Conservation (phyloP, 2,888 invertebrate genomes). For the Plebejus argus region DNA sequence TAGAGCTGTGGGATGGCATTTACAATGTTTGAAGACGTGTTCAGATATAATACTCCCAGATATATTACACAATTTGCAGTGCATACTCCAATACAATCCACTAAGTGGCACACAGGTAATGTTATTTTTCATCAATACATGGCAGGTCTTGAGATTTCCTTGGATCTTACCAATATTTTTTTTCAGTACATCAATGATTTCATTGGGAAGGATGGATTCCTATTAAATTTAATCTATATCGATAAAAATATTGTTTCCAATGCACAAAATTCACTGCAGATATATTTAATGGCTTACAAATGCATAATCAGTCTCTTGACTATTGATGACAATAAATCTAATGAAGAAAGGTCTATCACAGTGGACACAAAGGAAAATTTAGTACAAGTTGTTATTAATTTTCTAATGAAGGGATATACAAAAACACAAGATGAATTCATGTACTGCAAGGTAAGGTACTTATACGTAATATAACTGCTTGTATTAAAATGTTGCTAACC, state of each 20-base stretch:
- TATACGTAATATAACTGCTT: not conserved
- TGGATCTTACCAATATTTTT: conserved; percentile 13
- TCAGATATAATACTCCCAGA: conserved; percentile 67
- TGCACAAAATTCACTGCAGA: conserved; percentile 57
- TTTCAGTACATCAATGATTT: conserved; percentile 65
- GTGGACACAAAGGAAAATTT: conserved; percentile 59
- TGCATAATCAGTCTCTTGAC: conserved; percentile 57
- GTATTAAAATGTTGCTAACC: not conserved
- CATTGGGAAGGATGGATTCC: conserved; percentile 61
- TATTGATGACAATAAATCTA: conserved; percentile 54
- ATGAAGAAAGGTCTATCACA: conserved; percentile 43
- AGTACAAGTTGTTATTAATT: conserved; percentile 61
- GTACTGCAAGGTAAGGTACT: conserved; percentile 70
- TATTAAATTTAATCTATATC: conserved; percentile 57
- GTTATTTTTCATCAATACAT: not conserved
- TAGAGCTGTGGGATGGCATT: conserved; percentile 68
- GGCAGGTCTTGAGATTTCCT: not conserved
- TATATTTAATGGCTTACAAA: conserved; percentile 60
- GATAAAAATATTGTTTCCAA: conserved; percentile 47
- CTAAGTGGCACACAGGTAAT: conserved; percentile 57
- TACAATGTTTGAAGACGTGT: conserved; percentile 65
- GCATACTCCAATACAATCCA: conserved; percentile 59
- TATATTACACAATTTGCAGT: conserved; percentile 68
- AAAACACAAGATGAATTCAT: conserved; percentile 68
- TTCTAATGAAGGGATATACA: conserved; percentile 60